Evolutionary conservation across 2,113 vertebrate genomes (phyloP).

Genomic region (Nyctereutes procyonoides): DNA sequence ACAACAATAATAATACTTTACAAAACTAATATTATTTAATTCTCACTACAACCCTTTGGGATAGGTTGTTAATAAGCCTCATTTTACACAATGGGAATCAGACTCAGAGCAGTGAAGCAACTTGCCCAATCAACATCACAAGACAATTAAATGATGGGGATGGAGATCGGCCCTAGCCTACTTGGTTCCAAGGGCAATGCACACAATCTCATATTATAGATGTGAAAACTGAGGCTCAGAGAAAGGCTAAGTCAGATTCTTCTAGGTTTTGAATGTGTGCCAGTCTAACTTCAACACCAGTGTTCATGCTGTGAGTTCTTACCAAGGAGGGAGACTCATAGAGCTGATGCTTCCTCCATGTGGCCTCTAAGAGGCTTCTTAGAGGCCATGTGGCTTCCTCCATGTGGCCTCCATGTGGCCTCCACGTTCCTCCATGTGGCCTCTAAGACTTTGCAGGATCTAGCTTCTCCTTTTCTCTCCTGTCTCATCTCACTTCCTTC

Average conservation of each 20-base stretch:
- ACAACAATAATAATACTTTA: neutral
- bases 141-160: neutral
- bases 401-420: too few relatives aligned
- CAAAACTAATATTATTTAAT: neutral
- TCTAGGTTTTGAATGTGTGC: neutral
- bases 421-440: too few relatives aligned
- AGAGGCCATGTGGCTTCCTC: too few relatives aligned
- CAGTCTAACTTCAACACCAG: neutral
- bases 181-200: neutral
- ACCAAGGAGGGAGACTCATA: neutral
- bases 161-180: neutral
- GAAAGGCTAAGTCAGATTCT: neutral
- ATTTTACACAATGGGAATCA: neutral
- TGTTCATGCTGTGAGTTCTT: neutral
- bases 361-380: too few relatives aligned
- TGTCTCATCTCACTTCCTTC: too few relatives aligned
- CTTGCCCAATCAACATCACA: neutral
- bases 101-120: neutral
- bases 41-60: neutral
- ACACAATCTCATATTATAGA: neutral
- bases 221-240: neutral
- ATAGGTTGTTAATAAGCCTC: neutral
- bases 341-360: neutral
- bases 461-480: too few relatives aligned
- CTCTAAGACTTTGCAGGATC: too few relatives aligned